phyloP scores from a whole-genome alignment of 2,888 invertebrate species.

The Drosophila neonasuta region DNA sequence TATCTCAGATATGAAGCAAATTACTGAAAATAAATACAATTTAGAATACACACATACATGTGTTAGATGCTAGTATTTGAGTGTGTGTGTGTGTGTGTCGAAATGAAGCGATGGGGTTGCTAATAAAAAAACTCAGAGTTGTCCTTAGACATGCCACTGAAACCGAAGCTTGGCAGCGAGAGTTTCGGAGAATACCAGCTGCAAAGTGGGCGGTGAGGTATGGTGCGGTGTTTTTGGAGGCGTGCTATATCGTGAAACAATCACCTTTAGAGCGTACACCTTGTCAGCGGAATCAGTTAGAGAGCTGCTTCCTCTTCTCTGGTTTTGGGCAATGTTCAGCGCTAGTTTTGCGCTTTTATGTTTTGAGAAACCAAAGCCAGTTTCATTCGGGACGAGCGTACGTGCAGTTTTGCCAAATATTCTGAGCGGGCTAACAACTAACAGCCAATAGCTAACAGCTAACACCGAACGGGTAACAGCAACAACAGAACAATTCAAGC shows the following conservation, averaged over 20 bases:
- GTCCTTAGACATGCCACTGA: slow-evolving; percentile 70
- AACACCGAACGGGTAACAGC: slow-evolving; percentile 5
- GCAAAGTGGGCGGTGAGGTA: background rate
- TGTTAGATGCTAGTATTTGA: slow-evolving; percentile 7
- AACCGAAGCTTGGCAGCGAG: slow-evolving; percentile 48
- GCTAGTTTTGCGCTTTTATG: slow-evolving; percentile 71
- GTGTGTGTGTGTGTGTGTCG: slow-evolving; percentile 12
- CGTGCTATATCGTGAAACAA: slow-evolving; percentile 48
- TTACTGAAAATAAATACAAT: slow-evolving; percentile 75
- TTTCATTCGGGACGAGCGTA: slow-evolving; percentile 67
- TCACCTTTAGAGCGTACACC: slow-evolving; percentile 61
- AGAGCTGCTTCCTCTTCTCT: slow-evolving; percentile 36
- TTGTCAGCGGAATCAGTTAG: slow-evolving; percentile 48
- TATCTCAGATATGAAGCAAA: slow-evolving; percentile 53
- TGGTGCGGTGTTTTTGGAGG: slow-evolving; percentile 7
- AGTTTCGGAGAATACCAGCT: slow-evolving; percentile 22
- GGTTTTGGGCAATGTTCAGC: slow-evolving; percentile 22
- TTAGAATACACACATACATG: slow-evolving; percentile 53
- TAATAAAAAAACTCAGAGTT: slow-evolving; percentile 52
- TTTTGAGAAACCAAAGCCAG: slow-evolving; percentile 57
- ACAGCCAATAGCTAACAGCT: background rate
- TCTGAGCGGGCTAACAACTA: slow-evolving; percentile 19
- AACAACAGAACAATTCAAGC: slow-evolving; percentile 10
- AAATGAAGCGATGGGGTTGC: slow-evolving; percentile 7
- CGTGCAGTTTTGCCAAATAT: slow-evolving; percentile 65